Evolutionary conservation across 1,140 invertebrate species (phyloP), one percentile per base, ranked within the genome.

Genomic region (Drosophila kohkoa): DNA sequence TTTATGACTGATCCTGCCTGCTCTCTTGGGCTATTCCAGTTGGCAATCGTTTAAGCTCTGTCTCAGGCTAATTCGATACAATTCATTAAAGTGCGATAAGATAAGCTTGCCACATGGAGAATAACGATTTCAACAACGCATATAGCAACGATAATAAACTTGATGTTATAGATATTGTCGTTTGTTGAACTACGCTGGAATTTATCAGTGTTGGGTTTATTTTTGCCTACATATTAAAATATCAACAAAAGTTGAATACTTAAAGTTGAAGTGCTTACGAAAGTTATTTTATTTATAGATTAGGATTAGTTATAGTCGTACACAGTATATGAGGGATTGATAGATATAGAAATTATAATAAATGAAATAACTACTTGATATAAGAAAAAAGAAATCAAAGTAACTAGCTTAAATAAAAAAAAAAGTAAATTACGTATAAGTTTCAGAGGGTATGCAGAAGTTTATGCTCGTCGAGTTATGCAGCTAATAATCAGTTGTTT

Each of bases 21-120:
- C 32, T 25, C 25, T 28, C 10, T 30, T 59, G 51, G 30, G 60
- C 52, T 74, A 5, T 46, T 35, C 13, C 7, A 69, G 59, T 70
- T 13, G 25, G 15, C 20, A 59, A 68, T 46, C 55, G 32, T 38
- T 70, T 65, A 75, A 65, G 60, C 60, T 41, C 43, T 55, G n/a
- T 78, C 57, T 55, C 35, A 25, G 30, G 35, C 66, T 58, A 71
- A 65, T 75, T 62, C 59, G 30, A 48, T 16, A 57, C 57, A 63
- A 60, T 77, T 63, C 30, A 70, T 63, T 64, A 32, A n/a, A 28
- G 28, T 16, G 10, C 46, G 76, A 75, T 78, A 75, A 78, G 72
- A 75, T 75, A 71, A 71, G 16, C 43, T 11, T 13, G 5, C 11
- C 38, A 30, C 13, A 28, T 8, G 8, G 6, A 43, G 20, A 60